Evolutionary conservation across 2,113 vertebrate genomes (phyloP).

Genomic region (Gallinago media): DNA sequence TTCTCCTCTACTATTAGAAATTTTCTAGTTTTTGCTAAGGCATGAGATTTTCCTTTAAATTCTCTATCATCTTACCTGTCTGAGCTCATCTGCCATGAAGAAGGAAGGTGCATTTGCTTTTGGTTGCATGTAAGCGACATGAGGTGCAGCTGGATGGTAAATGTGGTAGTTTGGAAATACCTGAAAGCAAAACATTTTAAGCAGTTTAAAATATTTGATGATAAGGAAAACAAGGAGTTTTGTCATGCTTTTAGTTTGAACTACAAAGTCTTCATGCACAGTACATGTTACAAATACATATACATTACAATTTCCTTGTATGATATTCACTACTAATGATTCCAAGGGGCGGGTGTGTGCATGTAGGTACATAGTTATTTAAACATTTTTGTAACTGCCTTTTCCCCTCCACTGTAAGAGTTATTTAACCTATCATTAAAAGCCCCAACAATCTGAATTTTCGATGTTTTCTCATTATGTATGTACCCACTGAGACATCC

Average conservation of each 20-base stretch:
- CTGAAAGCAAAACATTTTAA: constrained; percentile 71
- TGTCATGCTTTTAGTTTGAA: neutral
- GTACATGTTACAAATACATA: neutral
- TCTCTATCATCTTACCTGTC: constrained; percentile 85
- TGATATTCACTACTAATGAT: neutral
- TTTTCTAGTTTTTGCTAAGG: neutral
- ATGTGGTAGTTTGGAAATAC: constrained; percentile 99
- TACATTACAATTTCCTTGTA: neutral
- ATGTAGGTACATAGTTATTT: neutral
- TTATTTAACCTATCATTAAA: neutral
- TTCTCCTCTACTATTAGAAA: neutral
- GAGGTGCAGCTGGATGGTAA: constrained; percentile 95
- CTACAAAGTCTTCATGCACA: neutral
- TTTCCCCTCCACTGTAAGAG: neutral
- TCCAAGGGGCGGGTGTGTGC: neutral
- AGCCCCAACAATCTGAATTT: neutral
- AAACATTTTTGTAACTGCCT: neutral
- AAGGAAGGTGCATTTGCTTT: constrained; percentile 99
- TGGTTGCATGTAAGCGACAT: constrained; percentile 99
- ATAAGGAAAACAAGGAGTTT: neutral
- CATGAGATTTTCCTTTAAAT: neutral
- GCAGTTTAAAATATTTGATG: neutral
- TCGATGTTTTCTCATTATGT: neutral
- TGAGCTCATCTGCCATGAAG: constrained; percentile 98
- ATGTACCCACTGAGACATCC: neutral